Base-by-base conservation (phyloP, 2,888 invertebrate species). In the Apamea epomidion region DNA sequence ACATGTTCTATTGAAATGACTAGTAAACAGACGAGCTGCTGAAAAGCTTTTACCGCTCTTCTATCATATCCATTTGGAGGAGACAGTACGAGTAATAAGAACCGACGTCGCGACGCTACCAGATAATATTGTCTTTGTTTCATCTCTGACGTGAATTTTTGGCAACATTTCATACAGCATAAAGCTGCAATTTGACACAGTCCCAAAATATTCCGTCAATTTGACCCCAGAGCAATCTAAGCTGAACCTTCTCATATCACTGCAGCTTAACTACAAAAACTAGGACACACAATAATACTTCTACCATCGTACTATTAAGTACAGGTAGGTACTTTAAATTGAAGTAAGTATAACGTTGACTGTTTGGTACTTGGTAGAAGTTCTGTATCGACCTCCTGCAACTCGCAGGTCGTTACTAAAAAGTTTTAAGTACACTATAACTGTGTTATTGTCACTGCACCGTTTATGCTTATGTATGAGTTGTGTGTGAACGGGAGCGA, bases 401-500 rank as follows among this genome's bases (percentile, higher is more conserved):
- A 73, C 65, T 80, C 51, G 80, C 84, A 85, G 84, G 69, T 89
- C 84, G 85, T 89, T 87, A 89, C 75, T 87, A 69, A 67, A 82
- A 90, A 90, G 82, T 90, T 91, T 82, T 85, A 81, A 87, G 81
- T 87, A 74, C 76, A 67, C 68, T 80, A 45, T 82, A 76, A 65
- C 84, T 86, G 80, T 80, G 81, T 88, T 89, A 89, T 89, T 91
- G 88, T 89, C 89, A 86, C 84, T 88, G 84, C 69, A 81, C 80
- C 78, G 78, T 84, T 80, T 69, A 84, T 77, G 82, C 76, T 75
- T 73, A 48, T 70, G 67, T 71, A 58, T 60, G 69, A 69, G 16
- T 67, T 80, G 82, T 69, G 10, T 45, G 82, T 42, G 37, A 12
- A 18, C n/a, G 18, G 54, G 7, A 72, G 58, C 37, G n/a, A n/a